These are phyloP conservation scores for Luperina nickerlii DNA, from an alignment of 2,888 invertebrate genomes.

Conservation along the genomic window DNA sequence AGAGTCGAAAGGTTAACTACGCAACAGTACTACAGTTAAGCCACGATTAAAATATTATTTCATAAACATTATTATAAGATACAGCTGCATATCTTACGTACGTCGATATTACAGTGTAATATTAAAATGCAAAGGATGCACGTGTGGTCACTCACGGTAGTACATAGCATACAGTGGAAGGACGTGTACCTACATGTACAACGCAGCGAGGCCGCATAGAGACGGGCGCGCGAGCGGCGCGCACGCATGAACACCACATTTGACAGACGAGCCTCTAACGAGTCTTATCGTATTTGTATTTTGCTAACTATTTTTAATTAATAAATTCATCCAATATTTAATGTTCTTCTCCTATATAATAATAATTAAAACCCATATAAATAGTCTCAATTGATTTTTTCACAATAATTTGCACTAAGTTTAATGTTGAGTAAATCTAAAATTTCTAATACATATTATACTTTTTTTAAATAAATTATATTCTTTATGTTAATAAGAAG, in stretches of 20 bases:
- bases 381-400: constrained; percentile 89
- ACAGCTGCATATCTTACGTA: constrained; percentile 84
- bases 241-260: constrained; percentile 75
- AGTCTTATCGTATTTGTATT: constrained; percentile 90
- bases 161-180: constrained; percentile 42
- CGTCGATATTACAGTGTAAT: constrained; percentile 85
- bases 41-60: constrained; percentile 89
- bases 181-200: constrained; percentile 31
- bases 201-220: constrained; percentile 58
- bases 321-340: constrained; percentile 91
- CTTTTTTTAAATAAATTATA: constrained; percentile 90
- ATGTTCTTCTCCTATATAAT: constrained; percentile 88
- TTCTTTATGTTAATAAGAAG: constrained; percentile 89
- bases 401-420: constrained; percentile 90
- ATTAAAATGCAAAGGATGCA: constrained; percentile 81
- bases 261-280: constrained; percentile 89
- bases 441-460: constrained; percentile 90
- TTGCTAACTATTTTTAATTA: constrained; percentile 91
- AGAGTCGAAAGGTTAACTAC: constrained; percentile 89
- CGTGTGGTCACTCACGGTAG: constrained; percentile 73
- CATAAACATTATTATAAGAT: constrained; percentile 88
- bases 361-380: constrained; percentile 90
- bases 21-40: constrained; percentile 90
- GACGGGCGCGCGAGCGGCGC: constrained; percentile 66
- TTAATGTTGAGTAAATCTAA: constrained; percentile 90